phyloP scores from a whole-genome alignment of 2,888 invertebrate species.

The Eurytoma adleriae region DNA sequence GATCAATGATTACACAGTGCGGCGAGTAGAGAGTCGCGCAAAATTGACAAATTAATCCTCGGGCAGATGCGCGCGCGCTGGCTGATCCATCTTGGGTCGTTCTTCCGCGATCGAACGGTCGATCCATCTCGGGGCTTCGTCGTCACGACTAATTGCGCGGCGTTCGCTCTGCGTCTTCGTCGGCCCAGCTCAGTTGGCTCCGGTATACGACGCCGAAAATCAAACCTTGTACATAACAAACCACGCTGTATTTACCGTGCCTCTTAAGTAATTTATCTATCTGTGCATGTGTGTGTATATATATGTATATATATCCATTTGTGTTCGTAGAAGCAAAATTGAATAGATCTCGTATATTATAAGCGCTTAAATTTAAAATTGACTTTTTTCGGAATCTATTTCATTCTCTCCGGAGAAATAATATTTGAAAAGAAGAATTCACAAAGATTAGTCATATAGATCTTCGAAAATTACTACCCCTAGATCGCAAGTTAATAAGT shows the following conservation, averaged over 20 bases:
- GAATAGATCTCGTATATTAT: too few species aligned
- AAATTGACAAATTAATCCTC: conserved; percentile 26
- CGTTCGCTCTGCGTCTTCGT: neutral
- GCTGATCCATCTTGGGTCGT: neutral
- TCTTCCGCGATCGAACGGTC: neutral
- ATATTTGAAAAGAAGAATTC: too few species aligned
- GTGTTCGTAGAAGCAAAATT: too few species aligned
- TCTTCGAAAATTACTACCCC: too few species aligned
- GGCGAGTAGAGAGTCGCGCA: conserved; percentile 18
- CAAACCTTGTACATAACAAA: conserved; percentile 32
- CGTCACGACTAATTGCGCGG: neutral
- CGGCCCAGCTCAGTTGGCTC: neutral
- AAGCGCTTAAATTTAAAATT: too few species aligned
- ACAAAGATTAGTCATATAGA: too few species aligned
- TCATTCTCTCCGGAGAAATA: too few species aligned
- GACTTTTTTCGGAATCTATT: too few species aligned
- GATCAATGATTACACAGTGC: conserved; percentile 47
- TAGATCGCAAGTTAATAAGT: too few species aligned
- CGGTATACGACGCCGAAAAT: neutral
- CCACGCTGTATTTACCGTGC: conserved; percentile 17
- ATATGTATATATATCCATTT: too few species aligned
- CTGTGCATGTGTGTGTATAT: conserved; percentile 34
- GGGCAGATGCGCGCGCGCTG: neutral
- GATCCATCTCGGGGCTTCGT: neutral
- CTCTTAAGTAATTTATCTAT: conserved; percentile 40